Conservation (phyloP, 92 coral and sea anemone genomes). For the Plumapathes pennacea region DNA sequence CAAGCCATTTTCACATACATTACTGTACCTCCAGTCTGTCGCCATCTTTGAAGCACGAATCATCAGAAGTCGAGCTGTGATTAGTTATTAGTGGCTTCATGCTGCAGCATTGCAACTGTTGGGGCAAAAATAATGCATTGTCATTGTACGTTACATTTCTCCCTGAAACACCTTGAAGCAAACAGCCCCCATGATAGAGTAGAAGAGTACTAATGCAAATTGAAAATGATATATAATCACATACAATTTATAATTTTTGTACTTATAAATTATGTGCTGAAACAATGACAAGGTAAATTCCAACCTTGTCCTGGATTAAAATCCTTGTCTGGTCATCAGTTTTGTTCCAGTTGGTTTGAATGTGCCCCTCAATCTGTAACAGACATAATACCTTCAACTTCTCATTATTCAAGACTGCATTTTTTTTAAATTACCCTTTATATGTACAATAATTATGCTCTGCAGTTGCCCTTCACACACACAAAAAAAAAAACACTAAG, state of each 20-base stretch:
- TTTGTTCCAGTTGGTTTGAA: conserved; percentile 62
- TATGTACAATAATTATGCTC: too few relatives aligned
- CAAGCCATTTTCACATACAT: too few relatives aligned
- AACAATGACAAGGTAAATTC: neutral
- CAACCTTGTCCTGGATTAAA: conserved; percentile 68
- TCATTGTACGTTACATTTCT: neutral
- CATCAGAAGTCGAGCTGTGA: conserved; percentile 51
- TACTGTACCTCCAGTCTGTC: conserved; percentile 22
- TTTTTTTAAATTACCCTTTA: too few relatives aligned
- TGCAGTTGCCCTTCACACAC: too few relatives aligned
- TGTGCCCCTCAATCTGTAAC: conserved; percentile 48
- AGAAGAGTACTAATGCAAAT: too few relatives aligned
- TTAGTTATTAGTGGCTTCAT: conserved; percentile 47
- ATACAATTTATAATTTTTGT: too few relatives aligned
- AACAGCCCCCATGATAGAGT: neutral
- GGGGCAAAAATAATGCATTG: neutral
- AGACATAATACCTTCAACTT: too few relatives aligned
- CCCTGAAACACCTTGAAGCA: neutral
- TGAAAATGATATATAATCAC: neutral
- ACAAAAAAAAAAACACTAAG: too few relatives aligned
- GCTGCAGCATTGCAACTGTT: conserved; percentile 68
- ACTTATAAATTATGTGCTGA: neutral
- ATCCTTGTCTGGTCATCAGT: conserved; percentile 69
- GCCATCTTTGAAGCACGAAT: conserved; percentile 52
- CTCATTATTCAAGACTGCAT: too few relatives aligned